Conservation (phyloP, 2,113 vertebrate genomes). For the Gavialis gangeticus region DNA sequence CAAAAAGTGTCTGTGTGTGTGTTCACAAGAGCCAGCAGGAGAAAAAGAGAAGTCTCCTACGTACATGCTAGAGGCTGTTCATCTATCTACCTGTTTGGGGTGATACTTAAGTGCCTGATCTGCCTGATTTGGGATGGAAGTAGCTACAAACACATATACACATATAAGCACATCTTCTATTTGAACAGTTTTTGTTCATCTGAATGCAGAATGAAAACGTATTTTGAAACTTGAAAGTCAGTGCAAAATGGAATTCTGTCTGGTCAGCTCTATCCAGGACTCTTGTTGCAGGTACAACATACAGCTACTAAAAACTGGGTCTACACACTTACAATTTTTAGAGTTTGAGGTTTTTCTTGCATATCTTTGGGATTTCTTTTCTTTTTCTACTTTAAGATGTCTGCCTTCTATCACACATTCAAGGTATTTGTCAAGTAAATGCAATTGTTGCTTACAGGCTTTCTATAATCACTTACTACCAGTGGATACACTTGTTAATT, state of each 20-base stretch:
- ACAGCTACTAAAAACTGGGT: not conserved
- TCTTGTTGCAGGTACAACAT: not conserved
- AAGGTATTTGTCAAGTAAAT: rapidly evolving
- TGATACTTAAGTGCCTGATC: too few relatives aligned
- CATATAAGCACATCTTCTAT: too few relatives aligned
- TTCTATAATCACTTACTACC: not conserved
- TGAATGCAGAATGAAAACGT: not conserved
- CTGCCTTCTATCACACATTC: not conserved
- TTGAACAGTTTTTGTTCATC: not conserved
- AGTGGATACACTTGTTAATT: not conserved
- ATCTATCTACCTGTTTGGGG: too few relatives aligned
- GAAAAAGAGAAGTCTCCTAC: too few relatives aligned
- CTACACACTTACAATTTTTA: not conserved
- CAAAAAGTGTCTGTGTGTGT: too few relatives aligned
- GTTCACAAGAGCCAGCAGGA: too few relatives aligned
- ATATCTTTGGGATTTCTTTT: not conserved
- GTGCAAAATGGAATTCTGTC: not conserved
- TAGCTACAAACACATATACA: too few relatives aligned
- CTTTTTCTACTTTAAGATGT: not conserved
- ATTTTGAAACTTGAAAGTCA: not conserved
- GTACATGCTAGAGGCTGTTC: too few relatives aligned
- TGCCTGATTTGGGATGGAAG: too few relatives aligned
- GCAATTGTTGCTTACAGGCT: not conserved
- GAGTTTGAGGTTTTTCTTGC: not conserved
- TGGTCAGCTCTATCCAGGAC: not conserved